Evolutionary conservation across 2,113 vertebrate species (phyloP).

Genomic region (Microcebus ravelobensis): DNA sequence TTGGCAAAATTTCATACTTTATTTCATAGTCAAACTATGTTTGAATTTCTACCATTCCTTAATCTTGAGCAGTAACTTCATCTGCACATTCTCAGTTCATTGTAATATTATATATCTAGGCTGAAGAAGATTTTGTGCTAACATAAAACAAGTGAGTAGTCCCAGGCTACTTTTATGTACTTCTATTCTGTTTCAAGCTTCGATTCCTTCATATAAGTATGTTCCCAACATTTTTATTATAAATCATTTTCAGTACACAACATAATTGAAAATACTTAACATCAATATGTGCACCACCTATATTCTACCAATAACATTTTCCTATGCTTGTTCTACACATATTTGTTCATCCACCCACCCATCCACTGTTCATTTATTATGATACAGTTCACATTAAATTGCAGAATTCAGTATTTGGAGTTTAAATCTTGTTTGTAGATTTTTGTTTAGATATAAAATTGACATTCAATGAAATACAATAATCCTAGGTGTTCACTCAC

Average conservation of each 20-base stretch:
- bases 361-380: background rate
- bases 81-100: background rate
- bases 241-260: background rate
- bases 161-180: background rate
- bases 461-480: background rate
- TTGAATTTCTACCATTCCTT: background rate
- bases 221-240: background rate
- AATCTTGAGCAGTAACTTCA: background rate
- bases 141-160: background rate
- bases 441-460: background rate
- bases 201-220: background rate
- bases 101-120: no score
- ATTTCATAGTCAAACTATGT: background rate
- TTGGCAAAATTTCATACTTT: background rate
- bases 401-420: background rate
- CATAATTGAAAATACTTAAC: background rate
- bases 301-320: background rate
- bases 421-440: background rate
- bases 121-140: background rate
- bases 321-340: fast-evolving
- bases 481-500: background rate
- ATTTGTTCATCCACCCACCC: no score
- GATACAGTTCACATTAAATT: background rate
- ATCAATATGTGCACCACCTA: fast-evolving
- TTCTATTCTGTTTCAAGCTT: background rate